Evolutionary conservation across 2,888 invertebrate genomes (phyloP).

Genomic region (Luperina nickerlii): DNA sequence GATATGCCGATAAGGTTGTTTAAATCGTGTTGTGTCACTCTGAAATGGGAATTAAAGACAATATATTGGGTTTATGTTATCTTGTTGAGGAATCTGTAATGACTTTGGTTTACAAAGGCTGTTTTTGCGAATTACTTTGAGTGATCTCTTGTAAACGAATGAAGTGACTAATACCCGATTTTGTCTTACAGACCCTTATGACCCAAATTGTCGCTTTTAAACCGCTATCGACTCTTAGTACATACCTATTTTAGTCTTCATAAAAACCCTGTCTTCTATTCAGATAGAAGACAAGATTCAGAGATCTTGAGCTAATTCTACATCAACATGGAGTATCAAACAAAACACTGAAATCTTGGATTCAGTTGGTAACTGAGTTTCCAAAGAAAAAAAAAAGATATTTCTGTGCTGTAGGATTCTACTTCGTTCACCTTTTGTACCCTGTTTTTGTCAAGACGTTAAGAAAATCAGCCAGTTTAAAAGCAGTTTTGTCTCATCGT

Average conservation of each 20-base stretch:
- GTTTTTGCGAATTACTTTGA: conserved; percentile 12
- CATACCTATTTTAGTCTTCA: not conserved
- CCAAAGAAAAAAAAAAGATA: too few relatives aligned
- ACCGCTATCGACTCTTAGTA: not conserved
- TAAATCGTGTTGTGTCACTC: conserved; percentile 55
- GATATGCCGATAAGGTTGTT: conserved; percentile 63
- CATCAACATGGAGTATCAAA: too few relatives aligned
- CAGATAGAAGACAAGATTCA: too few relatives aligned
- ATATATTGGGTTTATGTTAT: conserved; percentile 30
- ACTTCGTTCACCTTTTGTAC: too few relatives aligned
- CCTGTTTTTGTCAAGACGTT: too few relatives aligned
- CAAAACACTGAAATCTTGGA: too few relatives aligned
- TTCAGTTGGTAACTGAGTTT: too few relatives aligned
- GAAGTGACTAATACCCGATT: conserved; percentile 19
- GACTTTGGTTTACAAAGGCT: not conserved
- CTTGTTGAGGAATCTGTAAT: conserved; percentile 32
- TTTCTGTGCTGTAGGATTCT: too few relatives aligned
- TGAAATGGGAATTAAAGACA: conserved; percentile 36
- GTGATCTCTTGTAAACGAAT: not conserved
- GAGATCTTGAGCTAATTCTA: too few relatives aligned
- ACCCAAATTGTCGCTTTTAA: not conserved
- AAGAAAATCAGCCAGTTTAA: too few relatives aligned
- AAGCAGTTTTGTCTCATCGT: too few relatives aligned
- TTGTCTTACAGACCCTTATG: not conserved
- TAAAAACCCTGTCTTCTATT: not conserved